phyloP scores from a whole-genome alignment of 2,797 vertebrate species.

The Myoxocephalus aenaeus region DNA sequence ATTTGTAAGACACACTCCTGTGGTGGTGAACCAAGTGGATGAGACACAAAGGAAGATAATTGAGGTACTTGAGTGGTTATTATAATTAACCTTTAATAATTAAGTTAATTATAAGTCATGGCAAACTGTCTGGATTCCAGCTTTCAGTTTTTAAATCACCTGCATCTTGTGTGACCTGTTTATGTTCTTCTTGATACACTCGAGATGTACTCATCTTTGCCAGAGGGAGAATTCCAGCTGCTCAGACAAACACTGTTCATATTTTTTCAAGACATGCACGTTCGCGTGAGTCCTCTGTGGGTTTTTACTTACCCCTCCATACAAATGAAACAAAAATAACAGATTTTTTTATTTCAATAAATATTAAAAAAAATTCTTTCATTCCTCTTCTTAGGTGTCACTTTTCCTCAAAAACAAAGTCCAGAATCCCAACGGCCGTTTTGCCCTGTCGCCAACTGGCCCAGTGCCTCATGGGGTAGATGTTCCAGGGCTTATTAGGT shows the following conservation, averaged over 20 bases:
- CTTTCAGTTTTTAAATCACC: background rate
- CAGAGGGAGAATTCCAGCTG: slow-evolving; percentile 92
- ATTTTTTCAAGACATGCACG: slow-evolving; percentile 93
- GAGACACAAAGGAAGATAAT: slow-evolving; percentile 89
- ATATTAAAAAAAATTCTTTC: background rate
- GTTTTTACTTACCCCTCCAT: background rate
- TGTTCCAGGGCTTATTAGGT: slow-evolving; percentile 94
- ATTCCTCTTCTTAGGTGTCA: slow-evolving; percentile 67
- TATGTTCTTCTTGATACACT: slow-evolving; percentile 13
- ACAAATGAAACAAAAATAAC: background rate
- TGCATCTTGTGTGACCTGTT: slow-evolving; percentile 2
- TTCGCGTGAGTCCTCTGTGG: slow-evolving; percentile 86
- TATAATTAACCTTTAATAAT: background rate
- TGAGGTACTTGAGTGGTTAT: slow-evolving; percentile 80
- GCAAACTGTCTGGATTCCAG: background rate
- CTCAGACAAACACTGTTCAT: slow-evolving; percentile 92
- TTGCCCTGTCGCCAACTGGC: slow-evolving; percentile 84
- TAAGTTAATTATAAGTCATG: background rate
- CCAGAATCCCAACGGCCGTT: slow-evolving; percentile 79
- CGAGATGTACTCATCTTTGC: slow-evolving; percentile 85
- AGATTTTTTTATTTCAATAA: background rate
- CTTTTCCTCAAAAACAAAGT: slow-evolving; percentile 76
- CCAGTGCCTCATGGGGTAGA: slow-evolving; percentile 90
- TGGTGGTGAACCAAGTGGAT: slow-evolving; percentile 89
- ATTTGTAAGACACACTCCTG: slow-evolving; percentile 87